phyloP scores from a whole-genome alignment of 2,797 vertebrate genomes.

The Characodon lateralis region DNA sequence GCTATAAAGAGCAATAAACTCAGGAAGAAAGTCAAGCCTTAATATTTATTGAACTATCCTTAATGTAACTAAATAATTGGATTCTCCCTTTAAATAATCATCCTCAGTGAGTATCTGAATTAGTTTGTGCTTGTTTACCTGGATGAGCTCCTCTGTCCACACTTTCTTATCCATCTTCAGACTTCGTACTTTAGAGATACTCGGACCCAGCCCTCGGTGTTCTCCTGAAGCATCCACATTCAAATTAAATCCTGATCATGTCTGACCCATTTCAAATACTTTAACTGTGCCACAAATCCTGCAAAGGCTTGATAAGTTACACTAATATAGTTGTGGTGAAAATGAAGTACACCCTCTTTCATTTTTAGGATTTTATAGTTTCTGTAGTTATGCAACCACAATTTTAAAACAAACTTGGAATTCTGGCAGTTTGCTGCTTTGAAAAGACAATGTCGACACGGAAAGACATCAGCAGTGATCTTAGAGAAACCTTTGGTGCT shows the following conservation, averaged over 20 bases:
- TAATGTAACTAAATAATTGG: background rate
- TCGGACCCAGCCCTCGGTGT: conserved; percentile 89
- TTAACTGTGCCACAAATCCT: too few relatives aligned
- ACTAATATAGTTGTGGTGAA: background rate
- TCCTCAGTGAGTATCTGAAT: background rate
- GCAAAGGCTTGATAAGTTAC: background rate
- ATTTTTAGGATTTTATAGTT: background rate
- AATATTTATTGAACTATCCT: background rate
- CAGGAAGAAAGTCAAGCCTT: background rate
- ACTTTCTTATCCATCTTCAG: conserved; percentile 97
- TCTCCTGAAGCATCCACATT: conserved; percentile 80
- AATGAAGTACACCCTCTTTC: background rate
- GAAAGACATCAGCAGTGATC: too few relatives aligned
- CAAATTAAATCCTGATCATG: background rate
- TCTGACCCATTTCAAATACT: background rate
- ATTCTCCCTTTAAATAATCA: background rate
- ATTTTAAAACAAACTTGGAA: too few relatives aligned
- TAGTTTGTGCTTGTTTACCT: conserved; percentile 77
- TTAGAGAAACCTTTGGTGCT: too few relatives aligned
- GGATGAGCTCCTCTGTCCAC: conserved; percentile 92
- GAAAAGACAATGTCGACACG: too few relatives aligned
- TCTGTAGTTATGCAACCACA: background rate
- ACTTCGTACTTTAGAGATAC: conserved; percentile 92
- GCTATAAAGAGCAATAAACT: background rate
- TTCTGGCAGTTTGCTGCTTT: too few relatives aligned